These are phyloP conservation scores for Poecilobothrus nobilitatus DNA, from an alignment of 2,888 invertebrate genomes.

Conservation along the genomic window DNA sequence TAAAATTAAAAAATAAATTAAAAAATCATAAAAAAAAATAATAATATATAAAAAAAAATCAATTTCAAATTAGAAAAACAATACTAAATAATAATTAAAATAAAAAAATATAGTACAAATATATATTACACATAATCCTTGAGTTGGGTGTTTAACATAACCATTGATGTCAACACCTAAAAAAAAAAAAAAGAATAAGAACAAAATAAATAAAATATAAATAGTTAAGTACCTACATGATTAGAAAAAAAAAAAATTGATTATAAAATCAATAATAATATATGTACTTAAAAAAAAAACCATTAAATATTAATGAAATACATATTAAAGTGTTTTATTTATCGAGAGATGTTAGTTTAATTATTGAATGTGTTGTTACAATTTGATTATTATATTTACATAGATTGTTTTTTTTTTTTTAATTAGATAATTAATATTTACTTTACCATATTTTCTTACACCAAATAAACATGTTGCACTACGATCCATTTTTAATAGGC, in stretches of 20 bases:
- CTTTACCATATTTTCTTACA: slow-evolving; percentile 71
- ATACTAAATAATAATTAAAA: too few relatives aligned
- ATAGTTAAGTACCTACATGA: neutral
- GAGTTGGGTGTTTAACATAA: slow-evolving; percentile 74
- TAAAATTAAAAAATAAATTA: neutral
- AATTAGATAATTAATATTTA: neutral
- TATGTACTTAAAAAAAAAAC: too few relatives aligned
- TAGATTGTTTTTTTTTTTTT: neutral
- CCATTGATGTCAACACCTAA: slow-evolving; percentile 82
- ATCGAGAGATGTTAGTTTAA: too few relatives aligned
- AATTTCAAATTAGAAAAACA: slow-evolving; percentile 38
- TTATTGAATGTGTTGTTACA: too few relatives aligned
- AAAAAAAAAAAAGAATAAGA: neutral
- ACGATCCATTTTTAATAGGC: slow-evolving; percentile 73
- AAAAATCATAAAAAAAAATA: neutral
- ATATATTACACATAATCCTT: slow-evolving; percentile 57
- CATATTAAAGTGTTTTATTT: too few relatives aligned
- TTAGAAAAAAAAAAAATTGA: neutral
- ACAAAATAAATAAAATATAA: too few relatives aligned
- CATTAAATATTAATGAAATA: too few relatives aligned
- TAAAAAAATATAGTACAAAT: neutral
- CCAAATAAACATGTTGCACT: slow-evolving; percentile 91
- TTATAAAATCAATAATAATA: slow-evolving; percentile 2
- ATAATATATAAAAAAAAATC: neutral
- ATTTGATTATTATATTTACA: neutral